A percentile compares a stretch with the other conserved stretches of the same genome.
Evolutionary conservation across 2,888 invertebrate genomes (phyloP).

Genomic region (Liopterus haemorrhoidalis): DNA sequence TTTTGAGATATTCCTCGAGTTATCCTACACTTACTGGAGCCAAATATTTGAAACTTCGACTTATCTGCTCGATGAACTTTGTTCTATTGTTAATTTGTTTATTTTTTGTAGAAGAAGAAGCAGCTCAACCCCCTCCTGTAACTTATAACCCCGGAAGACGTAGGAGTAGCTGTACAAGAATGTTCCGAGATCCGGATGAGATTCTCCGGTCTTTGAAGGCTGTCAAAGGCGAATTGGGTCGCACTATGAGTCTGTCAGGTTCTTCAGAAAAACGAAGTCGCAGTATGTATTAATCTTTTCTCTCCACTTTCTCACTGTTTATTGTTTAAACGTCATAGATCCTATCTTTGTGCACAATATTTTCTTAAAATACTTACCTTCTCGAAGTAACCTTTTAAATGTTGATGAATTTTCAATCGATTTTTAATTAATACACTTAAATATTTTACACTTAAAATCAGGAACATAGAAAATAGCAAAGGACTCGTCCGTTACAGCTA

Average conservation of each 20-base stretch:
- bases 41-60: too few species aligned
- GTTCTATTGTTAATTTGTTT: neutral
- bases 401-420: too few species aligned
- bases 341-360: neutral
- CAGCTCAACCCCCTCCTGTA: conserved; percentile 49
- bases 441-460: too few species aligned
- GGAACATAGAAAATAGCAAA: too few species aligned
- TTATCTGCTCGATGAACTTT: too few species aligned
- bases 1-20: too few species aligned
- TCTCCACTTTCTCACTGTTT: conserved; percentile 6
- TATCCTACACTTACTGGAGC: too few species aligned
- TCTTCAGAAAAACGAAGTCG: conserved; percentile 56
- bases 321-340: neutral
- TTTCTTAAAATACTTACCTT: conserved; percentile 2
- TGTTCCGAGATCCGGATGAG: conserved; percentile 73
- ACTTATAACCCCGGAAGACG: conserved; percentile 63
- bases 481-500: too few species aligned
- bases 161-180: conserved; percentile 72
- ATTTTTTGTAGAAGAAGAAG: conserved; percentile 36
- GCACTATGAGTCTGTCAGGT: conserved; percentile 74
- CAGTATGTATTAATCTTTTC: conserved; percentile 55
- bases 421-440: too few species aligned
- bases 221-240: conserved; percentile 74
- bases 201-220: conserved; percentile 74
- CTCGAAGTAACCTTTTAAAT: too few species aligned